phyloP scores from a whole-genome alignment of 2,113 vertebrate genomes.

The Chaetops frenatus region DNA sequence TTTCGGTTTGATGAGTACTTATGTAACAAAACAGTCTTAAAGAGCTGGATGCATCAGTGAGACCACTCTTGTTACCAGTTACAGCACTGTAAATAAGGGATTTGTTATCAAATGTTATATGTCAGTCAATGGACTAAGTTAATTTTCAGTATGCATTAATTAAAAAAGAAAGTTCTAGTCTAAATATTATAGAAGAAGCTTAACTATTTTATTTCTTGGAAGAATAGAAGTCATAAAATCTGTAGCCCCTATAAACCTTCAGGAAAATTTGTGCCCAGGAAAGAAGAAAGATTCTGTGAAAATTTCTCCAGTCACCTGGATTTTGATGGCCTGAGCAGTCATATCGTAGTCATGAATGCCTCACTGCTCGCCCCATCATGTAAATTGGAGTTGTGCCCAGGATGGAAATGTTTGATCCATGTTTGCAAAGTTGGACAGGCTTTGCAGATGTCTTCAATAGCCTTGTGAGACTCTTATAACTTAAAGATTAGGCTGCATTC shows the following conservation, averaged over 20 bases:
- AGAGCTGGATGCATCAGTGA: neutral
- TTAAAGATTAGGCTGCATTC: neutral
- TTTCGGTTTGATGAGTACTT: neutral
- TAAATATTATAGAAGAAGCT: neutral
- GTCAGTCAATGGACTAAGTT: neutral
- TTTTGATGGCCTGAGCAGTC: neutral
- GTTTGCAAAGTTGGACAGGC: neutral
- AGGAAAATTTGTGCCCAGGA: neutral
- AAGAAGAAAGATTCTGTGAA: neutral
- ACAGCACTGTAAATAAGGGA: neutral
- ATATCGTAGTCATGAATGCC: neutral
- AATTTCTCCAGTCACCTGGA: neutral
- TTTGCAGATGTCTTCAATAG: neutral
- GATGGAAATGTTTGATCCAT: neutral
- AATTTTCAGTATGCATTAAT: neutral
- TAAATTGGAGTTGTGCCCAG: neutral
- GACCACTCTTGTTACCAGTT: neutral
- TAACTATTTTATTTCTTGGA: neutral
- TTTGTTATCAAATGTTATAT: neutral
- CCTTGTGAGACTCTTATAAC: neutral
- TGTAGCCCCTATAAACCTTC: neutral
- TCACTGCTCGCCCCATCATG: neutral
- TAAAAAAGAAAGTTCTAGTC: neutral
- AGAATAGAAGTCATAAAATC: neutral
- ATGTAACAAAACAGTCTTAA: neutral